Percentiles rank a stretch among this genome's conserved stretches.
Evolutionary conservation across 2,888 invertebrate species (phyloP).

Genomic region (Crocallis elinguaria): DNA sequence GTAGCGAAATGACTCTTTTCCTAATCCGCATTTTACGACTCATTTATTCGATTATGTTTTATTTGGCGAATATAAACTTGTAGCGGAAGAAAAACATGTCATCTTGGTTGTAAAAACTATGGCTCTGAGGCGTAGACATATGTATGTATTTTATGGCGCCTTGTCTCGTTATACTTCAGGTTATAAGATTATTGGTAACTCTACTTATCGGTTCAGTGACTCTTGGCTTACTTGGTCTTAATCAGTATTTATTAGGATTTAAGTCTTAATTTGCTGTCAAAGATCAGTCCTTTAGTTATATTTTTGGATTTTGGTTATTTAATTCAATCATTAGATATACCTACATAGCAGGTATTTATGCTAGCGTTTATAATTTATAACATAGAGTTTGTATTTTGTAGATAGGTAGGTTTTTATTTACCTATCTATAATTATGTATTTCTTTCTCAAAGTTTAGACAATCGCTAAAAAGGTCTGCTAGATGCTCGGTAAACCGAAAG

Average conservation of each 20-base stretch:
- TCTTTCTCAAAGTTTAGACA: too few relatives aligned
- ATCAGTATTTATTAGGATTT: constrained; percentile 40
- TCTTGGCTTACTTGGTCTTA: constrained; percentile 18
- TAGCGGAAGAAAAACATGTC: constrained; percentile 34
- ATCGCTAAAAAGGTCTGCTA: too few relatives aligned
- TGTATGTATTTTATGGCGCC: constrained; percentile 14
- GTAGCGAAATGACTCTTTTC: constrained; percentile 16
- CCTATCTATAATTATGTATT: too few relatives aligned
- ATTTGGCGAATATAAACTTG: constrained; percentile 16
- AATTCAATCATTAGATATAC: too few relatives aligned
- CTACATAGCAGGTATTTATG: too few relatives aligned
- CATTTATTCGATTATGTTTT: constrained; percentile 16
- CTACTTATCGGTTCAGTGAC: constrained; percentile 35
- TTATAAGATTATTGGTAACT: constrained; percentile 28
- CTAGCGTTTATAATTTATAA: too few relatives aligned
- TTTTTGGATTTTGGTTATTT: neutral
- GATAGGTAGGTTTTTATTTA: too few relatives aligned
- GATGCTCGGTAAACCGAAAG: too few relatives aligned
- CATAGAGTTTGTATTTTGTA: too few relatives aligned
- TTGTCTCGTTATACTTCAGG: constrained; percentile 1
- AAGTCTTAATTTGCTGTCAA: constrained; percentile 42
- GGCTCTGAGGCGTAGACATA: constrained; percentile 10
- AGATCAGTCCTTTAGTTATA: too few relatives aligned
- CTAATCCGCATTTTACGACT: constrained; percentile 19
- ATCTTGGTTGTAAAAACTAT: constrained; percentile 29